These are phyloP conservation scores for Calyptommatus sinebrachiatus DNA, from an alignment of 2,113 vertebrate genomes.

Conservation along the genomic window DNA sequence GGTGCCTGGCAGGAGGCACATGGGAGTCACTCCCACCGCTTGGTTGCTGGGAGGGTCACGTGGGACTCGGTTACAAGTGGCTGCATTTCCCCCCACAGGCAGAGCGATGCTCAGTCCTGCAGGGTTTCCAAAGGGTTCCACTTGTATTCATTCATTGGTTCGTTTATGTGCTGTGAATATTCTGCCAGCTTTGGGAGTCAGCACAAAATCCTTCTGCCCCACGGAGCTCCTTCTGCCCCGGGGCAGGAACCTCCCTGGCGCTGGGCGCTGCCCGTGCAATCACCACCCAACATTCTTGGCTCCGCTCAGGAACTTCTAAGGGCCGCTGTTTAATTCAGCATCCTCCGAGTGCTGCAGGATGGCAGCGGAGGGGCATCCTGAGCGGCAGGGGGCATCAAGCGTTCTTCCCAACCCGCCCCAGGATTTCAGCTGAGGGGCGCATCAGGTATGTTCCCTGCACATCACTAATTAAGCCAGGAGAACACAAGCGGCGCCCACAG, in stretches of 20 bases:
- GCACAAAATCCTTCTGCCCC: background rate
- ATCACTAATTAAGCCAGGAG: background rate
- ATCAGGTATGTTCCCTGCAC: conserved; percentile 17
- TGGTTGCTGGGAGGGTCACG: too few relatives aligned
- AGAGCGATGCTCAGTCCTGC: too few relatives aligned
- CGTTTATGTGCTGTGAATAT: too few relatives aligned
- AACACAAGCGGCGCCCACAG: background rate
- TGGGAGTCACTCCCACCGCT: too few relatives aligned
- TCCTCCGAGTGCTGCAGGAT: background rate
- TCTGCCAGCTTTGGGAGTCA: background rate
- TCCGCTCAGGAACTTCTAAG: conserved; percentile 54
- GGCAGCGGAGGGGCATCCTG: conserved; percentile 44
- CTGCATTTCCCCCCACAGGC: background rate
- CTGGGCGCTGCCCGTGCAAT: conserved; percentile 37
- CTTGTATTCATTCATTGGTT: too few relatives aligned
- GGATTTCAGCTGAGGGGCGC: background rate
- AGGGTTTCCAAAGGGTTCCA: background rate
- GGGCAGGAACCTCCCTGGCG: conserved; percentile 18
- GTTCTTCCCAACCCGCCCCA: conserved; percentile 37
- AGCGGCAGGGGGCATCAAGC: conserved; percentile 54
- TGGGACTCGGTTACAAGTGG: background rate
- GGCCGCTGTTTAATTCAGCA: conserved; percentile 59
- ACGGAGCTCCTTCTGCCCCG: background rate
- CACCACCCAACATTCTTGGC: conserved; percentile 55
- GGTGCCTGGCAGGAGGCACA: too few relatives aligned